Conservation (phyloP, 2,797 vertebrate genomes). For the Vireo griseus region DNA sequence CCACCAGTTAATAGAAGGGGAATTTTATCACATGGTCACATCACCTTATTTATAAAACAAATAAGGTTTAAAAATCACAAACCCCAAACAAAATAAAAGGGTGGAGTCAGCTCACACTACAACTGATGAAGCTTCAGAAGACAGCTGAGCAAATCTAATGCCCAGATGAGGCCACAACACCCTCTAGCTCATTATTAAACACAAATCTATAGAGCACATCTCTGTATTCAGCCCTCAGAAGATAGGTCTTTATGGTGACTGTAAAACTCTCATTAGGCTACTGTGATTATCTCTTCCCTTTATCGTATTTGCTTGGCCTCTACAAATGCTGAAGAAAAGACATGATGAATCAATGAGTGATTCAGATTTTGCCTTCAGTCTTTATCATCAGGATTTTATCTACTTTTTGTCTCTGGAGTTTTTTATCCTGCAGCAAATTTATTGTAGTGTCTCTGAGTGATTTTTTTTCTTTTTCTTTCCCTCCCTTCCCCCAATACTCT, state of each 20-base stretch:
- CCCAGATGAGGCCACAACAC: not conserved
- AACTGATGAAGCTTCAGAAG: not conserved
- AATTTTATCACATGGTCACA: not conserved
- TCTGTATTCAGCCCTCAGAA: slow-evolving; percentile 41
- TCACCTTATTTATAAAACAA: not conserved
- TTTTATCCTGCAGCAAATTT: slow-evolving; percentile 38
- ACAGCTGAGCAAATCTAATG: not conserved
- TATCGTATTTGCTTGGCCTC: slow-evolving; percentile 44
- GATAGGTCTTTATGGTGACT: slow-evolving; percentile 51
- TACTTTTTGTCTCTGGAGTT: slow-evolving; percentile 59
- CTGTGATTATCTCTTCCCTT: slow-evolving; percentile 34
- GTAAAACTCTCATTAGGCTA: slow-evolving; percentile 59
- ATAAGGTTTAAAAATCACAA: not conserved
- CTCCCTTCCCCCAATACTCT: slow-evolving; percentile 18
- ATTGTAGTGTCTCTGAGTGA: not conserved
- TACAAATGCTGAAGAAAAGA: slow-evolving; percentile 51
- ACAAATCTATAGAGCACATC: slow-evolving; percentile 39
- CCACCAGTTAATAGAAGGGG: not conserved
- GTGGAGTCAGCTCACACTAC: not conserved
- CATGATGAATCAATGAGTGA: slow-evolving; percentile 42
- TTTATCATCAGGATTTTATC: slow-evolving; percentile 58
- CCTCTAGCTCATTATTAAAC: not conserved
- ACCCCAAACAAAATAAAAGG: not conserved
- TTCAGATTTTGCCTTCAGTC: slow-evolving; percentile 59
- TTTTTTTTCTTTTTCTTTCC: not conserved